phyloP scores from a whole-genome alignment of 1,140 invertebrate species.

The Branchinecta lindahli region DNA sequence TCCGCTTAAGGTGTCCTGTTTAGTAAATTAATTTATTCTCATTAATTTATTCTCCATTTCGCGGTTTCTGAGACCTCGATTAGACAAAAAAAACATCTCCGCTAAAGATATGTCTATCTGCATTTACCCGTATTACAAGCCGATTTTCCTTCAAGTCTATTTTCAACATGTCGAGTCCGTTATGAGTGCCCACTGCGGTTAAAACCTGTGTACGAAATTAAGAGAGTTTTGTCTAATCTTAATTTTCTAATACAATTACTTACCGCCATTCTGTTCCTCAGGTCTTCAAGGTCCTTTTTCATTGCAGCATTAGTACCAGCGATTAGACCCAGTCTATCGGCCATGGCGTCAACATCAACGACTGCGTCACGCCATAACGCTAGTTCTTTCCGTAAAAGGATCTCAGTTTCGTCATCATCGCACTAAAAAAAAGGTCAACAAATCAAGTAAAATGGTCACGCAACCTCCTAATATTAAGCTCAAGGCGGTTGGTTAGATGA shows the following conservation, averaged over 20 bases:
- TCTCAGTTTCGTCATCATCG: slow-evolving; percentile 33
- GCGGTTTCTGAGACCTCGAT: too few species aligned
- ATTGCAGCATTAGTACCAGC: slow-evolving; percentile 30
- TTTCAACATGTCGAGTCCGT: too few species aligned
- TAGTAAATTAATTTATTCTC: too few species aligned
- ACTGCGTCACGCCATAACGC: slow-evolving; percentile 49
- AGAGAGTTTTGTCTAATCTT: neutral
- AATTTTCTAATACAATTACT: slow-evolving; percentile 18
- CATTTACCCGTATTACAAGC: too few species aligned
- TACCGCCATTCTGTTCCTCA: slow-evolving; percentile 44
- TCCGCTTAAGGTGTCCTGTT: too few species aligned
- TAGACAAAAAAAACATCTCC: too few species aligned
- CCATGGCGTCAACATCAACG: slow-evolving; percentile 49
- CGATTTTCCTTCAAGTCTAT: too few species aligned
- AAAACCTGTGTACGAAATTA: too few species aligned
- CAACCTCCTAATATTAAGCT: slow-evolving; percentile 12
- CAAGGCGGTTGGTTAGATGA: neutral
- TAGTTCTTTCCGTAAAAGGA: slow-evolving; percentile 45
- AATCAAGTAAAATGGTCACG: neutral
- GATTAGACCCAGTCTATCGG: slow-evolving; percentile 31
- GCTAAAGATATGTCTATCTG: too few species aligned
- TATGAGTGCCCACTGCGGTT: too few species aligned
- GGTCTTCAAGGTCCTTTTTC: slow-evolving; percentile 40
- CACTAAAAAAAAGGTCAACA: slow-evolving; percentile 16
- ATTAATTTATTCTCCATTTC: too few species aligned